Evolutionary conservation across 2,113 vertebrate genomes (phyloP).

Genomic region (Anolis carolinensis): DNA sequence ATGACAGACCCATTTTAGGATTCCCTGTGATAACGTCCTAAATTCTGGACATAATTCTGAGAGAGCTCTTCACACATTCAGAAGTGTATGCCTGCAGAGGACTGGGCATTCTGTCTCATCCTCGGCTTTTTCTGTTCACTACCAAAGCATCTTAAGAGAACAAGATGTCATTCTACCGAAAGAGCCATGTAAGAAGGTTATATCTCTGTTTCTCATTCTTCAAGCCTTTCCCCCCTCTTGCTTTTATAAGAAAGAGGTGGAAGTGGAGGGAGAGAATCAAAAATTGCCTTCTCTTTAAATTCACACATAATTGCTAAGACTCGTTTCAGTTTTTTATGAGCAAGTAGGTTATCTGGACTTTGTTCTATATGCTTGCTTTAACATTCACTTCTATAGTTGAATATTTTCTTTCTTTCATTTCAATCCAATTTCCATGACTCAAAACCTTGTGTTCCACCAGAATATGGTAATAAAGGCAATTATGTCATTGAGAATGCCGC

Average conservation of each 20-base stretch:
- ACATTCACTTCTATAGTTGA: conserved; percentile 60
- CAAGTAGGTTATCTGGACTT: conserved; percentile 66
- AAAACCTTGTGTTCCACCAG: conserved; percentile 59
- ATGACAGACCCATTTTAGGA: too few species aligned
- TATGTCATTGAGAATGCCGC: conserved; percentile 69
- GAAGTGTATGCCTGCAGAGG: background rate
- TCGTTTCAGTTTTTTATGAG: conserved; percentile 68
- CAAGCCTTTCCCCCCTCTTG: conserved; percentile 57
- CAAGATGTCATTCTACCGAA: background rate
- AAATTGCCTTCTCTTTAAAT: conserved; percentile 55
- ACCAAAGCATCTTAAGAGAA: background rate
- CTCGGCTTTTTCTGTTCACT: background rate
- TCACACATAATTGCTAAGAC: conserved; percentile 51
- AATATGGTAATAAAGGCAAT: conserved; percentile 78
- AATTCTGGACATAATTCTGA: background rate
- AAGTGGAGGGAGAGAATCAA: background rate
- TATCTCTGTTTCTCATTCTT: conserved; percentile 22
- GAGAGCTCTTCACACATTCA: background rate
- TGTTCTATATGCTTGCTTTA: conserved; percentile 62
- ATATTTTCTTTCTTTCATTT: conserved; percentile 67
- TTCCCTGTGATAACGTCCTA: too few species aligned
- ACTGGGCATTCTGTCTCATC: background rate
- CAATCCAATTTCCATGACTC: conserved; percentile 65
- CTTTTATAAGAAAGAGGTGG: conserved; percentile 49
- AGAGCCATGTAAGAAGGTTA: conserved; percentile 41